phyloP scores from a whole-genome alignment of 2,888 invertebrate species.

The Drosophila pseudotalamancana region DNA sequence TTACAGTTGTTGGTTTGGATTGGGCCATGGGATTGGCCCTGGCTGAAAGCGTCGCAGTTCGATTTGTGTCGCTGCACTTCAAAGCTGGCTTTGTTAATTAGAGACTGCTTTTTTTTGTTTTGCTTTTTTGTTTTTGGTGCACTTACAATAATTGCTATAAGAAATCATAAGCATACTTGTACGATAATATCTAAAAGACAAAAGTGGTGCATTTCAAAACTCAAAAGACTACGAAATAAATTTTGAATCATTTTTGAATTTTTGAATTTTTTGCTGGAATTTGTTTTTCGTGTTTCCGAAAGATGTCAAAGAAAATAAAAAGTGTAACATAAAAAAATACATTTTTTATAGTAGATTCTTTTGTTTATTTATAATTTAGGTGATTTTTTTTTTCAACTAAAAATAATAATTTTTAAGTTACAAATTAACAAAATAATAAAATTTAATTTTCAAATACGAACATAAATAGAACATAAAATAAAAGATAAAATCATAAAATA shows the following conservation, averaged over 20 bases:
- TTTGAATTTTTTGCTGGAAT: slow-evolving; percentile 4
- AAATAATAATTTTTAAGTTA: slow-evolving; percentile 35
- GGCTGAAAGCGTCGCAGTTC: slow-evolving; percentile 23
- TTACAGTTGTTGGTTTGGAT: slow-evolving; percentile 11
- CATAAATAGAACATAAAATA: slow-evolving; percentile 28
- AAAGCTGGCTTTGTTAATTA: slow-evolving; percentile 68
- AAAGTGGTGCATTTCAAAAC: slow-evolving; percentile 52
- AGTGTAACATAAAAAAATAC: slow-evolving; percentile 39
- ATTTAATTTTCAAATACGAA: slow-evolving; percentile 15
- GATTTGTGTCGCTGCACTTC: slow-evolving; percentile 63
- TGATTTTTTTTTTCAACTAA: slow-evolving; percentile 37
- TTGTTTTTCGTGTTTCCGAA: slow-evolving; percentile 14
- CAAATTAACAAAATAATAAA: slow-evolving; percentile 44
- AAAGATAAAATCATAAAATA: slow-evolving; percentile 26
- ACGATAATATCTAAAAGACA: slow-evolving; percentile 37
- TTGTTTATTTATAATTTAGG: slow-evolving; percentile 67
- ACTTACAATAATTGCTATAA: slow-evolving; percentile 73
- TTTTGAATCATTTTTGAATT: slow-evolving; percentile 1
- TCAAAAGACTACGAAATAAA: slow-evolving; percentile 30
- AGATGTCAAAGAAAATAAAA: slow-evolving; percentile 7
- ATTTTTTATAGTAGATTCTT: slow-evolving; percentile 11
- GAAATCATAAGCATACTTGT: slow-evolving; percentile 34
- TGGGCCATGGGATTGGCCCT: slow-evolving; percentile 3
- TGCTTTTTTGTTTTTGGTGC: slow-evolving; percentile 61
- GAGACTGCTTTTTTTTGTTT: slow-evolving; percentile 55